Evolutionary conservation across 1,140 invertebrate genomes (phyloP).

Genomic region (Ceratina japonica): DNA sequence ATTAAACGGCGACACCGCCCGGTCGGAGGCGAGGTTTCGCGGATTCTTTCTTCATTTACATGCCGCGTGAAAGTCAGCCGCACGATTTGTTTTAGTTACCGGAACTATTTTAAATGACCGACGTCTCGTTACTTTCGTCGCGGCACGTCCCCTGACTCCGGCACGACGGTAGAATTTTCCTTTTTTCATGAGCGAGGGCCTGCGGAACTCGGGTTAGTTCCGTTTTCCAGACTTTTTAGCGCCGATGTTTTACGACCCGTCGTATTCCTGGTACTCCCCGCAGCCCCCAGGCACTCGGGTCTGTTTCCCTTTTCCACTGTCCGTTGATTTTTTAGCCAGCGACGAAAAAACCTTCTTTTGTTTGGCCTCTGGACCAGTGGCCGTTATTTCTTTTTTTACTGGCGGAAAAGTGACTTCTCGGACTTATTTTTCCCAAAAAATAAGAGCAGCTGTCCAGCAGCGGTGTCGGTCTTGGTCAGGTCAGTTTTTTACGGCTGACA

Average conservation of each 20-base stretch:
- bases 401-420: constrained; percentile 19
- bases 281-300: background rate
- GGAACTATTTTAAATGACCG: constrained; percentile 53
- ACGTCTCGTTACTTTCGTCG: constrained; percentile 51
- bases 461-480: constrained; percentile 19
- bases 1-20: constrained; percentile 12
- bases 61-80: constrained; percentile 39
- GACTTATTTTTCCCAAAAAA: background rate
- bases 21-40: background rate
- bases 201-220: constrained; percentile 21
- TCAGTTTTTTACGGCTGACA: constrained; percentile 29
- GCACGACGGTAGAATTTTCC: constrained; percentile 25
- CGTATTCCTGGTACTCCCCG: background rate
- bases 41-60: constrained; percentile 35
- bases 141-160: background rate
- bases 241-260: background rate
- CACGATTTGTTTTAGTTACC: constrained; percentile 31
- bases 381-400: constrained; percentile 45
- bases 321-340: background rate
- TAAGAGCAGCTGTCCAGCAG: too few relatives aligned
- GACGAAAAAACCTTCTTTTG: constrained; percentile 18
- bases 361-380: too few relatives aligned
- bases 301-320: background rate
- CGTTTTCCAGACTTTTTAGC: background rate
- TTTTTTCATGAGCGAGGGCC: background rate